A percentile compares a stretch with the other conserved stretches of the same genome.
Evolutionary conservation across 2,888 invertebrate genomes (phyloP).

Genomic region (Crematogaster levior): DNA sequence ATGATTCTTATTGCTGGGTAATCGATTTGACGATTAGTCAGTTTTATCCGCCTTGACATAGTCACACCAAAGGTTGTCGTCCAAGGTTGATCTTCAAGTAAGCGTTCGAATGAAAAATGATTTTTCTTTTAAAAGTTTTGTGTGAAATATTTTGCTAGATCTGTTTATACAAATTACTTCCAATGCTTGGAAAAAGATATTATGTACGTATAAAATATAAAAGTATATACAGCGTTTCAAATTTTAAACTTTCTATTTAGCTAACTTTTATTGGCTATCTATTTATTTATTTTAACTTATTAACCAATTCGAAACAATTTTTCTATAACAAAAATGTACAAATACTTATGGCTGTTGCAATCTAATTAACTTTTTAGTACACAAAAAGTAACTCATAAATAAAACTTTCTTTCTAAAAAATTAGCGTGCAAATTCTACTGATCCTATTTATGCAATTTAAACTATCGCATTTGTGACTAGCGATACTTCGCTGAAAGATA

Average conservation of each 20-base stretch:
- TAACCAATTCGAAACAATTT: background rate
- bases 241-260: too few species aligned
- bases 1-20: slow-evolving; percentile 46
- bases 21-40: slow-evolving; percentile 54
- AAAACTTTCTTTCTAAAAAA: background rate
- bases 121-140: background rate
- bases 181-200: background rate
- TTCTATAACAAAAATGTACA: background rate
- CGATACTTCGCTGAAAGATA: slow-evolving; percentile 45
- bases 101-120: background rate
- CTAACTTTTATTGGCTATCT: too few species aligned
- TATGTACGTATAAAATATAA: background rate
- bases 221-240: background rate
- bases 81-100: background rate
- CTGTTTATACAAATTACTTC: background rate
- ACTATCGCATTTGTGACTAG: background rate
- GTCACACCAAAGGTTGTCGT: background rate
- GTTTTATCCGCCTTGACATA: slow-evolving; percentile 23
- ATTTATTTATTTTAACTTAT: too few species aligned
- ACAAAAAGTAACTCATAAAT: background rate
- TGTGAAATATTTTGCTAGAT: background rate
- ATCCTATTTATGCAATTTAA: background rate
- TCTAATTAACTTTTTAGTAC: background rate
- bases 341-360: background rate
- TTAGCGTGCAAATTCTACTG: too few species aligned